phyloP scores from a whole-genome alignment of 1,140 invertebrate genomes.

The Epicauta chinensis region DNA sequence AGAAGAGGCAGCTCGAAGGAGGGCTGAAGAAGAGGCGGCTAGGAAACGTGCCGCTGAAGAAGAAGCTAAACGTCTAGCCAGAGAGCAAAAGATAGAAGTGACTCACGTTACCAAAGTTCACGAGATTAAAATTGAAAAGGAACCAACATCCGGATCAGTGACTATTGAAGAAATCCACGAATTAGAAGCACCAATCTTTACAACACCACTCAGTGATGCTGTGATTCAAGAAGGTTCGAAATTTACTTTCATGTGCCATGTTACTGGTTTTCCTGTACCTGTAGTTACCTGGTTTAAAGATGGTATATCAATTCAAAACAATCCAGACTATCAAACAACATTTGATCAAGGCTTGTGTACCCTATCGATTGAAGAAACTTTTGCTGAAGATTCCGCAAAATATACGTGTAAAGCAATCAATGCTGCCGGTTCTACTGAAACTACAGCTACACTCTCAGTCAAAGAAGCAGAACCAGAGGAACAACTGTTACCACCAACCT shows the following conservation, averaged over 20 bases:
- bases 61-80: slow-evolving; percentile 21
- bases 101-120: slow-evolving; percentile 28
- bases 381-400: slow-evolving; percentile 73
- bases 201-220: slow-evolving; percentile 58
- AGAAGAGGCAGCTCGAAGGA: slow-evolving; percentile 18
- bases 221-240: slow-evolving; percentile 61
- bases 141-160: slow-evolving; percentile 52
- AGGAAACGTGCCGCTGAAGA: slow-evolving; percentile 38
- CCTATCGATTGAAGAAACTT: slow-evolving; percentile 62
- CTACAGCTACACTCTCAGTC: slow-evolving; percentile 65
- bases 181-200: slow-evolving; percentile 51
- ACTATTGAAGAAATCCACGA: slow-evolving; percentile 7
- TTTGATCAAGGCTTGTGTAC: slow-evolving; percentile 72
- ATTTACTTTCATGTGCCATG: slow-evolving; percentile 42
- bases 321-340: slow-evolving; percentile 48
- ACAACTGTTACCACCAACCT: slow-evolving; percentile 57
- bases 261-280: slow-evolving; percentile 71
- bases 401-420: slow-evolving; percentile 72
- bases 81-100: slow-evolving; percentile 21
- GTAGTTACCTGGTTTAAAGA: slow-evolving; percentile 72
- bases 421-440: slow-evolving; percentile 61
- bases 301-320: slow-evolving; percentile 48
- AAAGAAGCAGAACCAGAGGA: slow-evolving; percentile 64
- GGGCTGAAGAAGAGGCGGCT: slow-evolving; percentile 38
- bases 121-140: slow-evolving; percentile 34